Percentiles rank a stretch among this genome's conserved stretches.
Conservation (phyloP, 2,888 invertebrate species). For the Hirudinaria manillensis region DNA sequence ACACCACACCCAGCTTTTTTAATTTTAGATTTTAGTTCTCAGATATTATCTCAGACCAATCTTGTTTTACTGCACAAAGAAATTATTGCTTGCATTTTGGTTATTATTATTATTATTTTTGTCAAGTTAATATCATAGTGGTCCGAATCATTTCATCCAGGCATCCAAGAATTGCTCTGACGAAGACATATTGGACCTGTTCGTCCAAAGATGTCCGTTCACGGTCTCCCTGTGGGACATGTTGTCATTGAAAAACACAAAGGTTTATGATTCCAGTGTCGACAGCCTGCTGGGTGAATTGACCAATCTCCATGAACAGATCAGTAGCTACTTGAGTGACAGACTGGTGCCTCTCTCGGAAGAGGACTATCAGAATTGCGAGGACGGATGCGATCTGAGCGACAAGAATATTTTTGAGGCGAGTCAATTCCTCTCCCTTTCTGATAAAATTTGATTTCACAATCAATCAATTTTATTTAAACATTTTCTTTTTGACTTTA, state of each 20-base stretch:
- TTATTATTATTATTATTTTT: background rate
- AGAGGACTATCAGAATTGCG: constrained; percentile 13
- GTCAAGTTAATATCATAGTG: background rate
- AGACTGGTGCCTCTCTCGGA: constrained; percentile 23
- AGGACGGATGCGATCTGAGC: constrained; percentile 16
- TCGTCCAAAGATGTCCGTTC: constrained; percentile 15
- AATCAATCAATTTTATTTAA: too few species aligned
- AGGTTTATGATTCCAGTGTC: constrained; percentile 26
- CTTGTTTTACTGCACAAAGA: background rate
- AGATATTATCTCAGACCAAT: too few species aligned
- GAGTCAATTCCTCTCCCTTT: background rate
- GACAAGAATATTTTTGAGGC: background rate
- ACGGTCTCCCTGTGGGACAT: constrained; percentile 26
- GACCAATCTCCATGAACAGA: constrained; percentile 26
- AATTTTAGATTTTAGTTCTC: too few species aligned
- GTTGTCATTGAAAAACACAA: constrained; percentile 16
- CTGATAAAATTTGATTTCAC: too few species aligned
- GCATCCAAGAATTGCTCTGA: constrained; percentile 16
- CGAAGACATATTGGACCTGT: constrained; percentile 30
- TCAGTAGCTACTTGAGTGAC: constrained; percentile 23
- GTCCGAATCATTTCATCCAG: background rate
- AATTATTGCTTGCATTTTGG: background rate
- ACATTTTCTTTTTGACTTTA: too few species aligned
- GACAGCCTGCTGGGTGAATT: constrained; percentile 24
- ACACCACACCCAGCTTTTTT: too few species aligned